Base-by-base conservation (phyloP, 2,797 vertebrate genomes). In the Odontamblyopus lacepedii region DNA sequence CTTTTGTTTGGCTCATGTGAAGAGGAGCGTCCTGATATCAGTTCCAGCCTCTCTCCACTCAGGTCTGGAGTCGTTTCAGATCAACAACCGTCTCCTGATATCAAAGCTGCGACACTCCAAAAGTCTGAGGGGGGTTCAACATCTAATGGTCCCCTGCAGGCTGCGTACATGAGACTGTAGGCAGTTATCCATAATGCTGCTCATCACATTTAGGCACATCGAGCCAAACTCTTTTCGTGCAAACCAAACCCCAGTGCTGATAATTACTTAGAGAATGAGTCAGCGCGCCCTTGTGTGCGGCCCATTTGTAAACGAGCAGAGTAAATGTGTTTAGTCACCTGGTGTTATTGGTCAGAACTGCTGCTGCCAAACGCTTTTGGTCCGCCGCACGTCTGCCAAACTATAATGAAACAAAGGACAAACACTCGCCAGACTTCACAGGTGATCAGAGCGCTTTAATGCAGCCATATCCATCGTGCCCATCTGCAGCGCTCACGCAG, bases 331-430 rank as follows among this genome's bases (percentile, higher is more conserved):
- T 29, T 51, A 29, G 26, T 67, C 48, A 53, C 65, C 48, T 67
- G 63, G 63, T 66, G 65, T 67, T 67, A 67, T 67, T 18, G 48
- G 48, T 67, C 48, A 12, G 27, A 51, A 18, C 41, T 27, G 38
- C 19, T 48, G n/a, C n/a, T 48, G 63, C 41, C 26, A 67, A 67
- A 29, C 26, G 13, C 2, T 50, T 19, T 51, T 8, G n/a, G 44
- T 26, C 13, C 44, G 7, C 6, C 9, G 18, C 29, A 53, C 6
- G 7, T 53, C 16, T 53, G 9, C 48, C 15, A 67, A 53, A 32
- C 11, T 18, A 53, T 67, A 32, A 67, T 67, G 41, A 53, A 67
- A 53, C 44, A n/a, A 53, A 67, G 12, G 27, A 30, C 16, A 3
- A 11, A 29, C 64, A 1, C 12, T 6, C 50, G 27, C 48, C 48